Evolutionary conservation across 2,888 invertebrate species (phyloP).

Genomic region (Mesoligia furuncula): DNA sequence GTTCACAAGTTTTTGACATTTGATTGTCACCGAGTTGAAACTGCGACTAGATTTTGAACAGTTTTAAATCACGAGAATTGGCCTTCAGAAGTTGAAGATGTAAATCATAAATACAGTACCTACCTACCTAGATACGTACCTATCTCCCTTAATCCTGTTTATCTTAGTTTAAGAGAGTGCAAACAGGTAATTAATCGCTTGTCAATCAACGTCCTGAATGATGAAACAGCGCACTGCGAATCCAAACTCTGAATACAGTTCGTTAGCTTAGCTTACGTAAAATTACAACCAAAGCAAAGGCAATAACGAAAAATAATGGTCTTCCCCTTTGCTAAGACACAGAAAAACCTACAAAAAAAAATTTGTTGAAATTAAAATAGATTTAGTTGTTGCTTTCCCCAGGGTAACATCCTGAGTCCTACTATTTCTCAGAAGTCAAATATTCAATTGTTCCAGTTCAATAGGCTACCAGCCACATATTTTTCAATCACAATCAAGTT

Average conservation of each 20-base stretch:
- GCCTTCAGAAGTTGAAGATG: background rate
- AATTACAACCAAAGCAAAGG: background rate
- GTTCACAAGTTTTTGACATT: too few relatives aligned
- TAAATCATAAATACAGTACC: background rate
- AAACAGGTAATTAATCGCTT: constrained; percentile 33
- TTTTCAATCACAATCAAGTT: constrained; percentile 30
- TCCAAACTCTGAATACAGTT: constrained; percentile 44
- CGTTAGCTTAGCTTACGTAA: constrained; percentile 34
- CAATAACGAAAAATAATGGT: background rate
- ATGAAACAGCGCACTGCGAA: constrained; percentile 23
- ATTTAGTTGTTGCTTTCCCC: background rate
- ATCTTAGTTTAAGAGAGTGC: constrained; percentile 18
- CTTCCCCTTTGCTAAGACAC: too few relatives aligned
- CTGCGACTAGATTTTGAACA: too few relatives aligned
- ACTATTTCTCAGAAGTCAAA: constrained; percentile 26
- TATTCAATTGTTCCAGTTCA: constrained; percentile 26
- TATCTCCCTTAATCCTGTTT: background rate
- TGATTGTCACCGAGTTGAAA: too few relatives aligned
- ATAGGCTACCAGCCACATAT: constrained; percentile 17
- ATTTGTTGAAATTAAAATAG: background rate
- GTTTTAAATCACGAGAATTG: too few relatives aligned
- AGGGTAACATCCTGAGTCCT: constrained; percentile 12
- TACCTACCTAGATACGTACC: background rate
- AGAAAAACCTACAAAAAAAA: background rate
- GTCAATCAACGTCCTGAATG: constrained; percentile 40